These are phyloP conservation scores for Chrysochloris asiatica DNA, from an alignment of 2,113 vertebrate species.

Conservation along the genomic window DNA sequence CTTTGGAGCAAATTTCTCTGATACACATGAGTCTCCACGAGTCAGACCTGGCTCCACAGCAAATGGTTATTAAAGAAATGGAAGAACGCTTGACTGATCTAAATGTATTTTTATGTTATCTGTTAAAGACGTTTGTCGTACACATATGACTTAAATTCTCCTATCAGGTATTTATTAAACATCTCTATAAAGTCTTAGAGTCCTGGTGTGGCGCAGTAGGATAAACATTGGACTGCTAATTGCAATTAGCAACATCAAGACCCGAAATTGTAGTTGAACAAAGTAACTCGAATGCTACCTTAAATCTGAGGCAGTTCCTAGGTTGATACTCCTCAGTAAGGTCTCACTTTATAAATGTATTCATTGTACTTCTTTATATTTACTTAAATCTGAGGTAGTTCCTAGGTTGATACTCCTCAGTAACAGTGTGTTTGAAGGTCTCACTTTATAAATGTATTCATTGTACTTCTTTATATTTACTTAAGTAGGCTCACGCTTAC, in stretches of 20 bases:
- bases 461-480: background rate
- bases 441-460: background rate
- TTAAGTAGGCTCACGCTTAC: too few species aligned
- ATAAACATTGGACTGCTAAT: too few species aligned
- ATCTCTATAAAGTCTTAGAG: too few species aligned
- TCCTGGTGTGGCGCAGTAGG: too few species aligned
- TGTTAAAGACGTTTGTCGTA: conserved; percentile 55
- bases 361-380: background rate
- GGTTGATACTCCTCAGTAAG: conserved; percentile 8
- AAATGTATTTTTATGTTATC: conserved; percentile 39
- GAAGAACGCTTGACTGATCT: conserved; percentile 26
- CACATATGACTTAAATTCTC: conserved; percentile 44
- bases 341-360: background rate
- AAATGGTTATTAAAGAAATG: background rate
- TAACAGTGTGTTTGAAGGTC: too few species aligned
- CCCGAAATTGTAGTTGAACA: background rate
- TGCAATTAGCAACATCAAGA: too few species aligned
- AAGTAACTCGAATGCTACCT: background rate
- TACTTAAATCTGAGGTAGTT: conserved; percentile 37
- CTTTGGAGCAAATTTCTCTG: background rate
- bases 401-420: background rate
- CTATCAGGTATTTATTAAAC: conserved; percentile 30
- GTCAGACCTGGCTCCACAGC: background rate
- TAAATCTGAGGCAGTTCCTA: conserved; percentile 14
- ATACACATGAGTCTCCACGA: background rate